Evolutionary conservation across 2,888 invertebrate genomes (phyloP).

Genomic region (Andrena minutula): DNA sequence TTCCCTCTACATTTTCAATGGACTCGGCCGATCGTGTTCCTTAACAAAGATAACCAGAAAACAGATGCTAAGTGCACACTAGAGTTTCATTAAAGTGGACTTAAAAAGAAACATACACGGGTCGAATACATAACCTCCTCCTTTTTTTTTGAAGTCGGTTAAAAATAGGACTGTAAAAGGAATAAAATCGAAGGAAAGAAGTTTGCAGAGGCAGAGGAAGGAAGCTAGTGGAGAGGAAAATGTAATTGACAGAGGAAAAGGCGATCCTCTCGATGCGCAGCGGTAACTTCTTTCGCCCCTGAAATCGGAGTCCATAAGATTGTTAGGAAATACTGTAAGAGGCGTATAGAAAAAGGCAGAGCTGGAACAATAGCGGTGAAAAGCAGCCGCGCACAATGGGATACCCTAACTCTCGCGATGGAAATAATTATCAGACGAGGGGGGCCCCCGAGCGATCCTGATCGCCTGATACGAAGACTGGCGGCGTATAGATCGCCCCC

Average conservation of each 20-base stretch:
- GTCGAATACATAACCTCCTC: no score
- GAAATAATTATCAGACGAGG: conserved; percentile 47
- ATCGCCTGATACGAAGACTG: conserved; percentile 47
- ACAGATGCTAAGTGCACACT: no score
- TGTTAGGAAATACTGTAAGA: background rate
- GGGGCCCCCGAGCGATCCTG: conserved; percentile 46
- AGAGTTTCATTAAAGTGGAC: no score
- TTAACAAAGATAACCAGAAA: no score
- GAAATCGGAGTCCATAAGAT: background rate
- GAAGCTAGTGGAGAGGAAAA: background rate
- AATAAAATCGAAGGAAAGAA: no score
- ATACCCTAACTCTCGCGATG: conserved; percentile 24
- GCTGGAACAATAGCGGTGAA: conserved; percentile 42
- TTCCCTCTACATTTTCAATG: no score
- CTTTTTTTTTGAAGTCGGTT: no score
- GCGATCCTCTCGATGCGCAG: background rate
- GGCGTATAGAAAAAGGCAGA: background rate
- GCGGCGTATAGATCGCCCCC: conserved; percentile 21
- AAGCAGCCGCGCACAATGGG: conserved; percentile 38
- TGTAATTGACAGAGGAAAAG: background rate
- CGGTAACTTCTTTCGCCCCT: background rate
- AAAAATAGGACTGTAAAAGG: no score
- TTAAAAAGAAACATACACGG: no score
- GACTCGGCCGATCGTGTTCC: no score
- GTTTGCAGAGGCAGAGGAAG: no score